These are phyloP conservation scores for Diachasmimorpha longicaudata DNA, from an alignment of 1,140 invertebrate species.

Conservation along the genomic window DNA sequence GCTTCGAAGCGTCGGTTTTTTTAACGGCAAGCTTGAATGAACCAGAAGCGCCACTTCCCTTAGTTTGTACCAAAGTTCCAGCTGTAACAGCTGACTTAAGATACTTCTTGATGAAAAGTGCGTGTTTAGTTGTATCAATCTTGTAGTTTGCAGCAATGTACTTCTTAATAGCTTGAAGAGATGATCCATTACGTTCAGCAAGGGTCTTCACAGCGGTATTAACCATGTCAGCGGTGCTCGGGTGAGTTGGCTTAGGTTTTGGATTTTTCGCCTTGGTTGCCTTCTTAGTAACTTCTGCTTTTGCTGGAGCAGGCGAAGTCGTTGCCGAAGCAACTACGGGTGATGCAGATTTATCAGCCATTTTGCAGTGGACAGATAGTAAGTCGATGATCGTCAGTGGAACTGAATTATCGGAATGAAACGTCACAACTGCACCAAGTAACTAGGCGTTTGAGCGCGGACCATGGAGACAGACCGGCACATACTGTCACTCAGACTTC, in stretches of 20 bases:
- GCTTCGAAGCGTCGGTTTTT: neutral
- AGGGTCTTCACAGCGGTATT: constrained; percentile 66
- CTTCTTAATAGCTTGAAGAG: constrained; percentile 70
- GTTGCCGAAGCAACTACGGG: neutral
- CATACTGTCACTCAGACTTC: neutral
- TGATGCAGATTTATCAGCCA: neutral
- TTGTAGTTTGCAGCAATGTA: constrained; percentile 67
- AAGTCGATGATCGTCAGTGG: neutral
- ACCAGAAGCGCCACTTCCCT: constrained; percentile 35
- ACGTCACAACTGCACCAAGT: neutral
- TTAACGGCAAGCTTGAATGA: constrained; percentile 3
- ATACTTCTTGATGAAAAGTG: constrained; percentile 68
- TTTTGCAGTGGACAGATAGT: neutral
- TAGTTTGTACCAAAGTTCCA: constrained; percentile 66
- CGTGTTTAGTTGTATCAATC: constrained; percentile 65
- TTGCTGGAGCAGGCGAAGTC: neutral
- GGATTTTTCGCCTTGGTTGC: constrained; percentile 17
- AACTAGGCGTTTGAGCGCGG: neutral
- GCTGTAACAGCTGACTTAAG: constrained; percentile 65
- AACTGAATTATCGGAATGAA: neutral
- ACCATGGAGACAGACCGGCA: neutral
- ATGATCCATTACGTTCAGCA: constrained; percentile 68
- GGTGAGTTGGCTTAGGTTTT: constrained; percentile 58
- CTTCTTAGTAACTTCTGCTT: constrained; percentile 2
- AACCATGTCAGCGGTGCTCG: constrained; percentile 65